phyloP scores from a whole-genome alignment of 2,888 invertebrate genomes.

The Gnatocerus cornutus region DNA sequence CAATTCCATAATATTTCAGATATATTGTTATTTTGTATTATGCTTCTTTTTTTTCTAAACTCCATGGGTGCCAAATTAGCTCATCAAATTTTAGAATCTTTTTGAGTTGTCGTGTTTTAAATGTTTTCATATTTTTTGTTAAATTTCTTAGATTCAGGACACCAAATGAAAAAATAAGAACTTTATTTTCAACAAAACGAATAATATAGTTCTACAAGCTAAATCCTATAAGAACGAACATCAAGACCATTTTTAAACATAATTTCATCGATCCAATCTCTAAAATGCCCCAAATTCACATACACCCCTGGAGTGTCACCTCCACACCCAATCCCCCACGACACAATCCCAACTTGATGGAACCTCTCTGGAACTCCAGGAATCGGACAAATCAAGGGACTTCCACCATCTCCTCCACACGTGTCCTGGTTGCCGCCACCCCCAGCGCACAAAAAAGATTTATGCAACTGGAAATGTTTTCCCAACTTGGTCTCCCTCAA shows the following conservation, averaged over 20 bases:
- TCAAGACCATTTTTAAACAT: constrained; percentile 65
- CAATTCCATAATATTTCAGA: no score
- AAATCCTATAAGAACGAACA: constrained; percentile 11
- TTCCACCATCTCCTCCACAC: constrained; percentile 73
- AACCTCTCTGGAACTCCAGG: constrained; percentile 75
- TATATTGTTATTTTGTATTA: no score
- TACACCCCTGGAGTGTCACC: constrained; percentile 84
- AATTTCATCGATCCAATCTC: constrained; percentile 83
- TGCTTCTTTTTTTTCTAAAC: no score
- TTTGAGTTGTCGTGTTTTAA: no score
- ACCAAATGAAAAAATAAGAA: no score
- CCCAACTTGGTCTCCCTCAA: constrained; percentile 79
- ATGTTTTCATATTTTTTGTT: no score
- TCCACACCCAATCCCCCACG: constrained; percentile 94
- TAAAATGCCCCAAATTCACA: constrained; percentile 79
- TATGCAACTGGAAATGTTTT: constrained; percentile 76
- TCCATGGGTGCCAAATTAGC: no score
- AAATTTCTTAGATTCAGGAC: no score
- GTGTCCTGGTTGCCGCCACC: constrained; percentile 74
- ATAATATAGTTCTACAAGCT: not conserved
- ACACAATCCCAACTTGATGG: constrained; percentile 85
- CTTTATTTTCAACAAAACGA: not conserved
- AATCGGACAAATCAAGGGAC: constrained; percentile 80
- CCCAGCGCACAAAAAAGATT: constrained; percentile 78
- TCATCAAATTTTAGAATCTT: no score